A percentile compares a stretch with the other conserved stretches of the same genome.
Conservation (phyloP, 2,113 vertebrate genomes). For the Chaetorhynchus papuensis region DNA sequence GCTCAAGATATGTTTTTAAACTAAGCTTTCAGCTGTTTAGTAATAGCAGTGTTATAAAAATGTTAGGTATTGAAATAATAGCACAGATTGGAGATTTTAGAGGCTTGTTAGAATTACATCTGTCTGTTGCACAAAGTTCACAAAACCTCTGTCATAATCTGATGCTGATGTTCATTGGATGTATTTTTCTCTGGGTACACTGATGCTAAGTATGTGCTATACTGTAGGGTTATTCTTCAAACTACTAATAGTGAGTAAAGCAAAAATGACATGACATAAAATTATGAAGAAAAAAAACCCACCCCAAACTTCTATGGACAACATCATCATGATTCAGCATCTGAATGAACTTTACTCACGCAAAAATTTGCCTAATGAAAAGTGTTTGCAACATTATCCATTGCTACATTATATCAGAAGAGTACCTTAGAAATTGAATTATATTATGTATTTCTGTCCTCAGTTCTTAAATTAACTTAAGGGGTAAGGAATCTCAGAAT, state of each 20-base stretch:
- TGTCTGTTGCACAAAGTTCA: not conserved
- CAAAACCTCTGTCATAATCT: not conserved
- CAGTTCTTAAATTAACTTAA: not conserved
- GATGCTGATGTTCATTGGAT: not conserved
- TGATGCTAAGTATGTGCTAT: fast-evolving
- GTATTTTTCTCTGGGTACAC: not conserved
- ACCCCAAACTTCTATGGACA: not conserved
- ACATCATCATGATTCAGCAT: not conserved
- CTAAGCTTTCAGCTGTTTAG: not conserved
- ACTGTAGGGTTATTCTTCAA: not conserved
- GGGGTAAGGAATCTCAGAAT: not conserved
- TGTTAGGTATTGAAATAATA: not conserved
- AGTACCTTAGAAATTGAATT: not conserved
- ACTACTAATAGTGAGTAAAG: not conserved
- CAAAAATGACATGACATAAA: not conserved
- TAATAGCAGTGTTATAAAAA: not conserved
- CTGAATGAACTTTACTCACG: not conserved
- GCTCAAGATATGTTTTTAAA: not conserved
- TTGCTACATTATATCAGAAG: not conserved
- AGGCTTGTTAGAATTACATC: not conserved
- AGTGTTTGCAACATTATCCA: not conserved
- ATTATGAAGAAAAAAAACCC: not conserved
- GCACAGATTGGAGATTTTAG: not conserved
- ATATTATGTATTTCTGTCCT: not conserved
- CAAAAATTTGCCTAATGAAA: not conserved